Evolutionary conservation across 1,140 invertebrate genomes (phyloP).

Genomic region (Homarus americanus): DNA sequence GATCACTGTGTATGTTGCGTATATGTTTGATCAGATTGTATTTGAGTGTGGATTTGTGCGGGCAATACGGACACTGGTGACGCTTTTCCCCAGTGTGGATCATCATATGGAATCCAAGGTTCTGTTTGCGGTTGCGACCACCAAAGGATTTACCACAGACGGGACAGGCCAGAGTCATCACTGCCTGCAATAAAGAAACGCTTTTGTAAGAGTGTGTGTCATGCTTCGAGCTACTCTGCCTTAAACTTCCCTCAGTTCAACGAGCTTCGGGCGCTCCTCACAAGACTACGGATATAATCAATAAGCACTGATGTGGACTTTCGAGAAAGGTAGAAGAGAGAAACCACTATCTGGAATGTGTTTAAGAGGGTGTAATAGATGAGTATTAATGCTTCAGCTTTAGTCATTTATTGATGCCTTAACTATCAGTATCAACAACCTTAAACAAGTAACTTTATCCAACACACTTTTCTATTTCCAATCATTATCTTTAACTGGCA

Average conservation of each 20-base stretch:
- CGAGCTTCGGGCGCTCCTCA: background rate
- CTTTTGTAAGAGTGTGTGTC: slow-evolving; percentile 12
- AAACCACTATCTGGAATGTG: too few relatives aligned
- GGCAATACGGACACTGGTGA: slow-evolving; percentile 83
- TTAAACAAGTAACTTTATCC: too few relatives aligned
- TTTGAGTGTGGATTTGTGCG: slow-evolving; percentile 82
- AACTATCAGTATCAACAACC: too few relatives aligned
- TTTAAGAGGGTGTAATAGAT: too few relatives aligned
- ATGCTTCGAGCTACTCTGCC: background rate
- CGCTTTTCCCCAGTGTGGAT: slow-evolving; percentile 77
- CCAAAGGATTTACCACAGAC: slow-evolving; percentile 68
- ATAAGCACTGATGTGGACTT: too few relatives aligned
- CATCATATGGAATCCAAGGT: slow-evolving; percentile 68
- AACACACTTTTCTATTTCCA: too few relatives aligned
- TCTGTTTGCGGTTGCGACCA: slow-evolving; percentile 66
- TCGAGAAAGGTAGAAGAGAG: too few relatives aligned
- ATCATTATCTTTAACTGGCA: too few relatives aligned
- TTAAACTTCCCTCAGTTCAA: slow-evolving; percentile 8
- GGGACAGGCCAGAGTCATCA: slow-evolving; percentile 53
- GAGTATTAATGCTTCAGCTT: too few relatives aligned
- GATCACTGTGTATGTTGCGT: slow-evolving; percentile 48
- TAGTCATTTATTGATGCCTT: too few relatives aligned
- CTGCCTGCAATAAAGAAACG: slow-evolving; percentile 65
- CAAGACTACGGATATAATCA: too few relatives aligned
- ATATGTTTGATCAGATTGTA: slow-evolving; percentile 65